Evolutionary conservation across 2,797 vertebrate genomes (phyloP).

Genomic region (Sebastes oblongus): DNA sequence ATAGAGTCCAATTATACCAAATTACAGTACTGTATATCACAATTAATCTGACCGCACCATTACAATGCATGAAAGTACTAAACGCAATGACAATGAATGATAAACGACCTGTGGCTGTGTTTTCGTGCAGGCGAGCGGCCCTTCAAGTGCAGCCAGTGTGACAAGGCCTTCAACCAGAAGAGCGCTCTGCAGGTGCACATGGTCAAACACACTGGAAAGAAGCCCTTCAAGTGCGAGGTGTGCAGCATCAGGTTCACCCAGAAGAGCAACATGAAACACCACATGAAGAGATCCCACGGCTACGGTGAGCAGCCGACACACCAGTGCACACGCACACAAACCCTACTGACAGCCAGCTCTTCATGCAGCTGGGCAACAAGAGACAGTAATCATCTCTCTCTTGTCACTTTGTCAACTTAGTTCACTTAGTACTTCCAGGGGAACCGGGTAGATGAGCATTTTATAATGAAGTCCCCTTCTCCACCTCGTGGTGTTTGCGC

Average conservation of each 20-base stretch:
- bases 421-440: background rate
- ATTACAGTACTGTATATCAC: background rate
- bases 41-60: background rate
- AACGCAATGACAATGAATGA: background rate
- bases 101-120: background rate
- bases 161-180: conserved; percentile 99
- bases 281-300: conserved; percentile 94
- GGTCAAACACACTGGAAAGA: conserved; percentile 98
- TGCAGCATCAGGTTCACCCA: conserved; percentile 97
- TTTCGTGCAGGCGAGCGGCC: conserved; percentile 90
- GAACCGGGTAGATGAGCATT: background rate
- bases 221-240: conserved; percentile 95
- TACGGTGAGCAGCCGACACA: conserved; percentile 81
- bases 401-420: background rate
- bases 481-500: background rate
- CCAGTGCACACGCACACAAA: background rate
- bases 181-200: conserved; percentile 97
- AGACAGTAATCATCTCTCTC: background rate
- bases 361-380: background rate
- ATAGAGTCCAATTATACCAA: background rate
- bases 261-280: conserved; percentile 99
- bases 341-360: background rate
- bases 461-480: background rate
- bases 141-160: conserved; percentile 92
- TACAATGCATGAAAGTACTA: background rate